Evolutionary conservation across 1,140 invertebrate species (phyloP), one percentile per base, ranked within the genome.

Genomic region (Chironomus striatipennis): DNA sequence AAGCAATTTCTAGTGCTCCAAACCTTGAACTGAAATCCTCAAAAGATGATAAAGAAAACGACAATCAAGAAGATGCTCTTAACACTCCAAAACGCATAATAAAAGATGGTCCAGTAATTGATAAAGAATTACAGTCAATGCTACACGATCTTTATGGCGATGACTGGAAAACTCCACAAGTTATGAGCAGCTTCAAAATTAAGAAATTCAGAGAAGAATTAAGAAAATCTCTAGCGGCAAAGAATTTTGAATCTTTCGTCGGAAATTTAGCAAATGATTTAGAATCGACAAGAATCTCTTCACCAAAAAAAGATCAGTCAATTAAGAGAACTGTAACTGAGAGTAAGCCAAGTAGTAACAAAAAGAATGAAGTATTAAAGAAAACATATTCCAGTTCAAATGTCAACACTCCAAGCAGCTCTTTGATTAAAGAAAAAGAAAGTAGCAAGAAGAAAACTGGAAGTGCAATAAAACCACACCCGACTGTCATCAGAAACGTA

Each of bases 141-240:
- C 78, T 87, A 15, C 85, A 85, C 73, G 80, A 85, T 77, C 77
- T 86, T 6, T 87, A 87, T 77, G 86, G 86, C 0, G 79, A 78
- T 74, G 73, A 79, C 1, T 87, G 86, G 86, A 81, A 85, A 75
- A 86, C 78, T 65, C 82, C 77, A 75, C 80, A 79, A 80, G 81
- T 79, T 8, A 78, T 77, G 24, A 75, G 74, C 7, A 81, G 77
- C 9, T 47, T 74, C 9, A 76, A 73, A 77, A 78, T 47, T 78
- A 77, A 76, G 78, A 70, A 43, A 76, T 82, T 57, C 79, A 83
- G 74, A 82, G 79, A 7, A 78, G 81, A 76, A 78, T 78, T 79
- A 79, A 78, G 79, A 64, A 74, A 75, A 70, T 73, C 43, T 47
- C 72, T 65, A 65, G 7, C 10, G 9, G 57, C 42, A 20, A 57